Conservation (phyloP, 2,797 vertebrate species). For the Bryconaethiops microstoma region DNA sequence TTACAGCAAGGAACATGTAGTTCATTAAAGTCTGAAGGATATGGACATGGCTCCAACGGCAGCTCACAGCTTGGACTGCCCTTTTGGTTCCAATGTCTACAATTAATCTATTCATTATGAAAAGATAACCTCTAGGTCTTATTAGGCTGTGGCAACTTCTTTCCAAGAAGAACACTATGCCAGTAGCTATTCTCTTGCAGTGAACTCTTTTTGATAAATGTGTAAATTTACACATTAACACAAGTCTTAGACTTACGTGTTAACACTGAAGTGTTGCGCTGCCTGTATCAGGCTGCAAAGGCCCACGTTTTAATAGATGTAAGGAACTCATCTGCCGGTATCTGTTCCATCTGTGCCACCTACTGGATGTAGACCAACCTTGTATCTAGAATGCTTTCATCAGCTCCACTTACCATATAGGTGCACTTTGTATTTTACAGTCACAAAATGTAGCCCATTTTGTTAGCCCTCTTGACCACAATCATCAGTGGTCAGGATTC, state of each 20-base stretch:
- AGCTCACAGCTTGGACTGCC: background rate
- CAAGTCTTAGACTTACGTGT: constrained; percentile 36
- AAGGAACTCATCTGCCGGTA: too few relatives aligned
- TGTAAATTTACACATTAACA: constrained; percentile 44
- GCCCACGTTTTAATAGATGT: too few relatives aligned
- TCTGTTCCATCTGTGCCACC: too few relatives aligned
- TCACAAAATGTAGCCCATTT: background rate
- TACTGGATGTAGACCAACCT: too few relatives aligned
- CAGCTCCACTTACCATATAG: too few relatives aligned
- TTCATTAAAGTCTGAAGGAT: constrained; percentile 6
- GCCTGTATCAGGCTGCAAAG: too few relatives aligned
- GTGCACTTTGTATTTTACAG: too few relatives aligned
- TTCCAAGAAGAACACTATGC: background rate
- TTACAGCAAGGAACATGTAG: background rate
- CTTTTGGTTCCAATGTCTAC: constrained; percentile 3
- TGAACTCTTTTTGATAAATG: constrained; percentile 14
- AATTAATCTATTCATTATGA: constrained; percentile 23
- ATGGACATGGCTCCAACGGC: background rate
- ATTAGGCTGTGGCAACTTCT: background rate
- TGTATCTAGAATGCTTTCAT: too few relatives aligned
- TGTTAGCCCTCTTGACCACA: too few relatives aligned
- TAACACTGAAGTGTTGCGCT: constrained; percentile 6
- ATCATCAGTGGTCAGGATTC: too few relatives aligned
- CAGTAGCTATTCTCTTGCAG: background rate
- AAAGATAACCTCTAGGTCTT: constrained; percentile 4